Percentiles rank a stretch among this genome's conserved stretches.
phyloP scores from a whole-genome alignment of 2,113 vertebrate genomes.

The Lanius collurio region DNA sequence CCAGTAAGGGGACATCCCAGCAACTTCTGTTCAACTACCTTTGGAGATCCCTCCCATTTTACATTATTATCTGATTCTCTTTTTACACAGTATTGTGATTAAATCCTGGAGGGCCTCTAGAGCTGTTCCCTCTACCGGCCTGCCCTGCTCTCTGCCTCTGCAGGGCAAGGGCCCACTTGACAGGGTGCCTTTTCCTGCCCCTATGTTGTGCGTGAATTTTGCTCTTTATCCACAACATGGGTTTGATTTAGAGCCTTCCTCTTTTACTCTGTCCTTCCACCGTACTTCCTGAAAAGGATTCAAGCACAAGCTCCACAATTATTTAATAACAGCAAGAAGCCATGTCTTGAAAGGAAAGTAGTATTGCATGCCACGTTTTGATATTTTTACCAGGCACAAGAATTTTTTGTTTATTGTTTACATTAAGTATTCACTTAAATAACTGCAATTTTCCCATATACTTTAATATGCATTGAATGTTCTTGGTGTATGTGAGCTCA shows the following conservation, averaged over 20 bases:
- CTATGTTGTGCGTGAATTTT: fast-evolving
- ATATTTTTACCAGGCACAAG: background rate
- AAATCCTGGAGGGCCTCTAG: fast-evolving
- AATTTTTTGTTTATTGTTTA: background rate
- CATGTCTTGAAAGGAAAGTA: background rate
- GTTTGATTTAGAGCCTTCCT: background rate
- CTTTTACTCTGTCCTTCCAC: background rate
- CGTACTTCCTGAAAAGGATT: background rate
- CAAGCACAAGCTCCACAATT: background rate
- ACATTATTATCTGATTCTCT: background rate
- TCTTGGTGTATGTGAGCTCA: background rate
- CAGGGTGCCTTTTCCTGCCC: background rate
- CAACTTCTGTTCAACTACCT: background rate
- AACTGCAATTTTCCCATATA: background rate
- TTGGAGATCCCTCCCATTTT: background rate
- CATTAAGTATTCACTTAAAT: background rate
- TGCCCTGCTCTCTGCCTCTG: background rate
- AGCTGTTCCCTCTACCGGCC: background rate
- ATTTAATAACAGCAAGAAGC: background rate
- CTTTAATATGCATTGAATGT: background rate
- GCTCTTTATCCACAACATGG: background rate
- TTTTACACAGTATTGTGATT: background rate
- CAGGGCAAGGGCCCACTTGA: background rate
- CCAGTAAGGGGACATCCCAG: background rate
- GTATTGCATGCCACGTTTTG: background rate